Evolutionary conservation across 2,797 vertebrate genomes (phyloP).

Genomic region (Avahi laniger): DNA sequence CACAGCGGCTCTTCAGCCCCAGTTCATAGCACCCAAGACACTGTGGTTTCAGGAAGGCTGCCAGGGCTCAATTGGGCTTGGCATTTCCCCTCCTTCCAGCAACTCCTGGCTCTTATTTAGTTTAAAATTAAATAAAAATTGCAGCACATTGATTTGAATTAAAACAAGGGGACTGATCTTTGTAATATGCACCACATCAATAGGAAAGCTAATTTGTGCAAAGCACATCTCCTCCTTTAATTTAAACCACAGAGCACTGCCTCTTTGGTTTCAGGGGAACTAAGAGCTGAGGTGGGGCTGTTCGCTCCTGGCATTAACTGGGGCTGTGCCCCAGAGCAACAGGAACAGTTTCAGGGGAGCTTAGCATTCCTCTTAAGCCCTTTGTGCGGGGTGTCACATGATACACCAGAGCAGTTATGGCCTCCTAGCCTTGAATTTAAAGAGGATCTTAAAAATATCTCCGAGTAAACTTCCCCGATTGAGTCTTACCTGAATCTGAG

Average conservation of each 20-base stretch:
- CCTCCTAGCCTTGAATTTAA: constrained; percentile 57
- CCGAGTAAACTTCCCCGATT: background rate
- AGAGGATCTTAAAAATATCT: constrained; percentile 45
- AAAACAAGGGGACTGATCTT: constrained; percentile 66
- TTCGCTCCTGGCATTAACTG: background rate
- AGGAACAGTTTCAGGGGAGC: constrained; percentile 35
- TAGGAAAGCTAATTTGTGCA: constrained; percentile 54
- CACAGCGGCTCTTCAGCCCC: background rate
- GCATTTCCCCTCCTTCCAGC: constrained; percentile 57
- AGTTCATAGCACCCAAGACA: background rate
- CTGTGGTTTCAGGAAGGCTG: constrained; percentile 36
- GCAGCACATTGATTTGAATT: constrained; percentile 55
- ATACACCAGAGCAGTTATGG: background rate
- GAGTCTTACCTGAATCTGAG: background rate
- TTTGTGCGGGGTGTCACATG: constrained; percentile 31
- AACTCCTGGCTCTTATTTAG: constrained; percentile 57
- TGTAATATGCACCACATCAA: constrained; percentile 64
- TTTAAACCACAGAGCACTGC: constrained; percentile 48
- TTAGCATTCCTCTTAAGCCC: constrained; percentile 3
- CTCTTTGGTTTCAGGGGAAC: constrained; percentile 49
- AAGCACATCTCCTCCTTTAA: constrained; percentile 47
- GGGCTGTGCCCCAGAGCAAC: constrained; percentile 7
- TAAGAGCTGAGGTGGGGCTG: background rate
- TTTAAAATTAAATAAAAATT: constrained; percentile 73
- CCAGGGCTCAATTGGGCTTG: constrained; percentile 40